These are phyloP conservation scores for Rosalia funebris DNA, from an alignment of 2,888 invertebrate genomes.

Conservation along the genomic window DNA sequence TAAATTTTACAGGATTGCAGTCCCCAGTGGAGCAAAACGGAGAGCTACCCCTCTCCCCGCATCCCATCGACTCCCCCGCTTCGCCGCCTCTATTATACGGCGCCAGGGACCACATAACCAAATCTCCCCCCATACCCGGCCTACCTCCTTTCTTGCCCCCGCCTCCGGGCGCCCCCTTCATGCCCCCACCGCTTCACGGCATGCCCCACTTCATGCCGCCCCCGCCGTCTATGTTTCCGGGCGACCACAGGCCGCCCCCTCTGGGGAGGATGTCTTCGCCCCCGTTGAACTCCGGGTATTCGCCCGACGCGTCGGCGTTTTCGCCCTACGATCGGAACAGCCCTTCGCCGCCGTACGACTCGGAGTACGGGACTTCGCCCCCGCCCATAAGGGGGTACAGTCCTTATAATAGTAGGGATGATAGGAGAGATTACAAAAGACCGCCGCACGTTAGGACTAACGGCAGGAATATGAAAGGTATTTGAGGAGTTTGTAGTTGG, in stretches of 20 bases:
- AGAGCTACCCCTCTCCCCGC: constrained; percentile 63
- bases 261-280: constrained; percentile 69
- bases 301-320: constrained; percentile 64
- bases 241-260: constrained; percentile 68
- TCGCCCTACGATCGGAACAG: constrained; percentile 70
- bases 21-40: constrained; percentile 68
- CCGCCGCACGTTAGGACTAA: constrained; percentile 50
- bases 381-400: constrained; percentile 65
- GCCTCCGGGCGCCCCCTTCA: constrained; percentile 74
- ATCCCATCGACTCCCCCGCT: constrained; percentile 64
- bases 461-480: constrained; percentile 57
- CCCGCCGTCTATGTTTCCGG: constrained; percentile 61
- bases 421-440: constrained; percentile 60
- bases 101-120: constrained; percentile 60
- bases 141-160: constrained; percentile 73
- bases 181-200: constrained; percentile 66
- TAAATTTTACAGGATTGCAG: constrained; percentile 66
- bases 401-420: constrained; percentile 56
- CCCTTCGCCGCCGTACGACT: constrained; percentile 69
- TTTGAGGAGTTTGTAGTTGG: no score
- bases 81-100: constrained; percentile 63
- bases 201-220: constrained; percentile 65
- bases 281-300: constrained; percentile 66
- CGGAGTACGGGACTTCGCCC: constrained; percentile 75
- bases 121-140: constrained; percentile 66